Evolutionary conservation across 1,140 invertebrate species (phyloP), one percentile per base, ranked within the genome.

Genomic region (Ladona fulva): DNA sequence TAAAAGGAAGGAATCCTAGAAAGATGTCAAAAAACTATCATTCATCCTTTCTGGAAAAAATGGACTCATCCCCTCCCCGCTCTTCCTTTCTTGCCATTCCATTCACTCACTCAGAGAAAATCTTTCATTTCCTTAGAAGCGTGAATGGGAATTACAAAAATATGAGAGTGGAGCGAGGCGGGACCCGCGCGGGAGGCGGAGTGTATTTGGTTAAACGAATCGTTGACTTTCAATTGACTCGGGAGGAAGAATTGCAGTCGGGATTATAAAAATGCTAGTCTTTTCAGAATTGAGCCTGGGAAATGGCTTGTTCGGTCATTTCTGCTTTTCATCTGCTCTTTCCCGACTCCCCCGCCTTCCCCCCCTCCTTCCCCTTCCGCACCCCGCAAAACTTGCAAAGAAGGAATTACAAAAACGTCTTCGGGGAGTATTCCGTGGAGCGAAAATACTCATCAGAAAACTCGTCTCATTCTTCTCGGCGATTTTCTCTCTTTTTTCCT

Each of bases 111-210:
- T 66, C 52, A 12, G 52, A 5, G 52, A 66, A 22, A 66, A 16
- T 22, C n/a, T 66, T 66, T 66, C 52, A 66, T 66, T 66, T 66
- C 52, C 52, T 37, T 12, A 66, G n/a, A 66, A 66, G n/a, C n/a
- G 52, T 22, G n/a, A 66, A 66, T 66, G 52, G n/a, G n/a, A 66
- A 66, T 22, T 66, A 66, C n/a, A 66, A 66, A 66, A 66, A 66
- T 19, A 66, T 66, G 52, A 22, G 52, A 12, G 52, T 66, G n/a
- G 52, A 22, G 52, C 10, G 19, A 52, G 19, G 44, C 44, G 44
- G 44, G 44, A 10, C 10, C 10, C 19, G 44, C 10, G 10, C 10
- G 44, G 19, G 44, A 52, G 19, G 44, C 10, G n/a, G 52, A 12
- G 52, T 66, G 52, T 66, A 12, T 66, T 66, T 66, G 52, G 52